These are phyloP conservation scores for Tubulanus polymorphus DNA, from an alignment of 2,888 invertebrate genomes.

Conservation along the genomic window DNA sequence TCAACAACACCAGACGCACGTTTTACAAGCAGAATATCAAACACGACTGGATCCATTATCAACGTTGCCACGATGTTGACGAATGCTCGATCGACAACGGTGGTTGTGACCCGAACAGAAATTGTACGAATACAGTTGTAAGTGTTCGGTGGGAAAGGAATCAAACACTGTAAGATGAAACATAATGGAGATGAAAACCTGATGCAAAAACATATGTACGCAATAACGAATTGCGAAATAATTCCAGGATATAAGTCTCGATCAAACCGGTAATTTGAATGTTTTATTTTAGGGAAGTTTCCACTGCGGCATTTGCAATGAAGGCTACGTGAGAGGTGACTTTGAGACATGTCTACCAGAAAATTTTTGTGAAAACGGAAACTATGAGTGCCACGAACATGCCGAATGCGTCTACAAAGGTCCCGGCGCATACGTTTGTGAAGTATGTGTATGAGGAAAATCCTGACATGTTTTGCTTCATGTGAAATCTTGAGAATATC, in stretches of 20 bases:
- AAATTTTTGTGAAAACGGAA: slow-evolving; percentile 30
- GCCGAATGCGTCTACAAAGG: slow-evolving; percentile 29
- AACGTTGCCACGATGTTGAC: slow-evolving; percentile 31
- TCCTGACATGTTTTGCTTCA: not conserved
- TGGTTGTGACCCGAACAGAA: slow-evolving; percentile 33
- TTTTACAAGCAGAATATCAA: slow-evolving; percentile 24
- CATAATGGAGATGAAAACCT: too few species aligned
- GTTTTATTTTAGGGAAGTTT: slow-evolving; percentile 38
- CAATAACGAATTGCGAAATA: too few species aligned
- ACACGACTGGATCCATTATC: slow-evolving; percentile 19
- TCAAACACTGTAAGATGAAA: too few species aligned
- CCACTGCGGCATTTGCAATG: slow-evolving; percentile 33
- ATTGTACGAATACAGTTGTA: slow-evolving; percentile 36
- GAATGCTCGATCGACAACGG: slow-evolving; percentile 33
- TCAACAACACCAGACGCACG: slow-evolving; percentile 23
- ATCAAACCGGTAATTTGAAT: too few species aligned
- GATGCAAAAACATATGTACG: too few species aligned
- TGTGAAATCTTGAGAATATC: not conserved
- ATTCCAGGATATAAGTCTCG: too few species aligned
- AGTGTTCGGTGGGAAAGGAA: slow-evolving; percentile 21
- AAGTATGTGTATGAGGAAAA: slow-evolving; percentile 18
- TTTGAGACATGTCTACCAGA: slow-evolving; percentile 28
- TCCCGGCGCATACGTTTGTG: slow-evolving; percentile 28
- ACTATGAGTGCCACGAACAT: slow-evolving; percentile 23
- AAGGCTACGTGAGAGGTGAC: slow-evolving; percentile 31